A percentile compares a stretch with the other conserved stretches of the same genome.
Evolutionary conservation across 2,888 invertebrate genomes (phyloP).

Genomic region (Amphipyra berbera): DNA sequence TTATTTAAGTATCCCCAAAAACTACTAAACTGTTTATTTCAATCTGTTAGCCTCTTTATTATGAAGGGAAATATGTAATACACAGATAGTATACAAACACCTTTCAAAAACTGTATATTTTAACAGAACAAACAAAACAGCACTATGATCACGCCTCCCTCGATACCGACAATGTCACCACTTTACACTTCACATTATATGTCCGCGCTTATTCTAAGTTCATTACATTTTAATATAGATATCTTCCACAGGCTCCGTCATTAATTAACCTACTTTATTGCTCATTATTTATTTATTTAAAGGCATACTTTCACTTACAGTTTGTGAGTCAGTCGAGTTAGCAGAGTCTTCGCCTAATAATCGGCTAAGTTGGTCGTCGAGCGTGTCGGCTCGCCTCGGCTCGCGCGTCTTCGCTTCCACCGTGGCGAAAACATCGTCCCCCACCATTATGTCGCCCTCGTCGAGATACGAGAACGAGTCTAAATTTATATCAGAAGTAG

Average conservation of each 20-base stretch:
- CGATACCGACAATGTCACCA: constrained; percentile 55
- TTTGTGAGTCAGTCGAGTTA: constrained; percentile 77
- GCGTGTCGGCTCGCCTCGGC: constrained; percentile 65
- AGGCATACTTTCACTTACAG: constrained; percentile 82
- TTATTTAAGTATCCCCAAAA: constrained; percentile 51
- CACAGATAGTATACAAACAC: constrained; percentile 65
- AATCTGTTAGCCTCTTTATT: constrained; percentile 64
- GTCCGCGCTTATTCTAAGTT: constrained; percentile 66
- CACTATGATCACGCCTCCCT: constrained; percentile 60
- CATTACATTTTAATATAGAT: constrained; percentile 68
- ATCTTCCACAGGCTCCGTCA: constrained; percentile 52
- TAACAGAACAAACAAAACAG: constrained; percentile 61
- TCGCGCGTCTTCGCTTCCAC: constrained; percentile 71
- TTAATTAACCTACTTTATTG: constrained; percentile 73
- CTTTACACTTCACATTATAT: constrained; percentile 73
- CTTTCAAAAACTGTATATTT: constrained; percentile 64
- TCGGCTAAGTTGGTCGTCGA: constrained; percentile 79
- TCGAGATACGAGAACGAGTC: constrained; percentile 88
- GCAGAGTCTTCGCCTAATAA: constrained; percentile 81
- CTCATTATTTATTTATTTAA: constrained; percentile 81
- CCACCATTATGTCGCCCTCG: constrained; percentile 81
- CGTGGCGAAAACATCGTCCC: constrained; percentile 81
- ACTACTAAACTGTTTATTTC: constrained; percentile 39
- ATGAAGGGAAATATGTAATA: constrained; percentile 54
- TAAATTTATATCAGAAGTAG: constrained; percentile 86